Evolutionary conservation across 1,140 invertebrate genomes (phyloP), one percentile per base, ranked within the genome.

Genomic region (Sminthurides bifidus): DNA sequence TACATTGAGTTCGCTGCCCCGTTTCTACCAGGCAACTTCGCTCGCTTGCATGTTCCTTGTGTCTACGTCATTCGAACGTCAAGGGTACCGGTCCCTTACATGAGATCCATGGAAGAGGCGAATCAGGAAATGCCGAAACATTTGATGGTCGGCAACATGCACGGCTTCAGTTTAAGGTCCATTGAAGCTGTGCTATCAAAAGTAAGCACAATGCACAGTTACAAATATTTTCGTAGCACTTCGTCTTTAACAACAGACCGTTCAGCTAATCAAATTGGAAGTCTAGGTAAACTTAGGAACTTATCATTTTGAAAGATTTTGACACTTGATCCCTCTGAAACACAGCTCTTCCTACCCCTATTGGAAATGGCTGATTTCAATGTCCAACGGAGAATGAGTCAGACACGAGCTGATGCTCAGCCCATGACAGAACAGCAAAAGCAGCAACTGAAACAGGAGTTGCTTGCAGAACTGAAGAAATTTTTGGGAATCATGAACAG

Each of bases 61-160:
- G 69, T 84, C 0, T 87, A 84, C 66, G 76, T 87, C 49, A 63
- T 84, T 54, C 74, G 83, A 38, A 70, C 69, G n/a, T 72, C 68
- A 6, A 78, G 78, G 24, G 72, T 78, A 24, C 73, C 73, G 4
- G 71, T 83, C 40, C 81, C 80, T 0, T 67, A 74, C 45, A 67
- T 69, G 52, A 69, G 74, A 17, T 69, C 72, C 3, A 60, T 68
- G 26, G 65, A 73, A 17, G 71, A 77, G 27, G 79, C 79, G 27
- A 65, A 71, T 30, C 68, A 70, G 0, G 68, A 76, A 60, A 83
- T 87, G 74, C 75, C 81, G 0, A 68, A 75, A 44, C 77, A 81
- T 64, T 70, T 87, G 2, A 67, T 81, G 0, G 66, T 81, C 23
- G 83, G 59, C 8, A 57, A 38, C 0, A 61, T 61, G 59, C 51